Conservation (phyloP, 2,797 vertebrate genomes). For the Coccyzus lansbergi region DNA sequence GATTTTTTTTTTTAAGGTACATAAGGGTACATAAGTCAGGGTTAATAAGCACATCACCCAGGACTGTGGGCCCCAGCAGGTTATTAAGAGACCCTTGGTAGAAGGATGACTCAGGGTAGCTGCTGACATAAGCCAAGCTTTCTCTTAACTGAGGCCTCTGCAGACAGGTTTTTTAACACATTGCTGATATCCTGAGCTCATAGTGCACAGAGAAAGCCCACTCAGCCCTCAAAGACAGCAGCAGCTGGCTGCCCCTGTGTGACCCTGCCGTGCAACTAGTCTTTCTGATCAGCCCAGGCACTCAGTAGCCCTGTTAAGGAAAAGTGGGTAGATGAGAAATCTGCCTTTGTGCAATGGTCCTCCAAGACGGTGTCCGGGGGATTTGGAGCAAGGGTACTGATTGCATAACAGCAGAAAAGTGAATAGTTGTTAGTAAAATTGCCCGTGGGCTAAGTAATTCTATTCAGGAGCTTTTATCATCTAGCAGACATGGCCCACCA, state of each 20-base stretch:
- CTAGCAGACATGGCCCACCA: neutral
- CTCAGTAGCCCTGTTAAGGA: rapidly evolving
- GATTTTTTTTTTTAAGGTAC: neutral
- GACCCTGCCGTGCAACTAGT: too few relatives aligned
- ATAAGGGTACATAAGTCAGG: rapidly evolving
- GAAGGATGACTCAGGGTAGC: too few relatives aligned
- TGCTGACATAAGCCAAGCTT: neutral
- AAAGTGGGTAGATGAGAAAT: rapidly evolving
- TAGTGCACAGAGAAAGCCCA: too few relatives aligned
- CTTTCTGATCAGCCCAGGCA: rapidly evolving
- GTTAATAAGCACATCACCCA: neutral
- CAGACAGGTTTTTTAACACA: too few relatives aligned
- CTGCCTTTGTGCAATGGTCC: too few relatives aligned
- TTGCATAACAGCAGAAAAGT: rapidly evolving
- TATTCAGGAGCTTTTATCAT: neutral
- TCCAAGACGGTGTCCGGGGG: too few relatives aligned
- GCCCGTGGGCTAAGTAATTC: neutral
- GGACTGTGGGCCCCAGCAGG: too few relatives aligned
- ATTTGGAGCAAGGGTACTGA: too few relatives aligned
- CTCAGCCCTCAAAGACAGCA: neutral
- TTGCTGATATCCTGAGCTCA: rapidly evolving
- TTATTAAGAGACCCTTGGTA: rapidly evolving
- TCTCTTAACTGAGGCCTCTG: too few relatives aligned
- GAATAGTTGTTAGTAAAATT: neutral
- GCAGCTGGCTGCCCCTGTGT: neutral